Evolutionary conservation across 2,888 invertebrate species (phyloP).

Genomic region (Pristionchus japonicus): DNA sequence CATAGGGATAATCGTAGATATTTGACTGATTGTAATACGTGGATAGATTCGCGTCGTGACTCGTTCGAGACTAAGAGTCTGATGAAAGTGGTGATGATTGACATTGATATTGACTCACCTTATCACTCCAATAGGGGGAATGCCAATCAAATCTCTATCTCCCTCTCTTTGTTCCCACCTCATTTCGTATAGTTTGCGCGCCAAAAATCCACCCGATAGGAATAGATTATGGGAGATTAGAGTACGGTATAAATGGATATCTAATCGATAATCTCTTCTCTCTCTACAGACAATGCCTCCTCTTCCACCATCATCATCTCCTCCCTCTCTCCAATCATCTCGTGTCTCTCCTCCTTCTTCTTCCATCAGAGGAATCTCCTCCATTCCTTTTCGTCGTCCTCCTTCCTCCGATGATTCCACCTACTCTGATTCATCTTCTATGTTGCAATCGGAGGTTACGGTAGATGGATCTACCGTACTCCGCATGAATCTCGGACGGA

Average conservation of each 20-base stretch:
- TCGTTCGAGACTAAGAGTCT: neutral
- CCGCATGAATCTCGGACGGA: conserved; percentile 57
- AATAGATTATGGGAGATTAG: neutral
- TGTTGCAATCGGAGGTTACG: conserved; percentile 49
- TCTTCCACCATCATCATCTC: conserved; percentile 23
- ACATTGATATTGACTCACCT: conserved; percentile 9
- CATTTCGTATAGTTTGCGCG: neutral
- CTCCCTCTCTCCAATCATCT: conserved; percentile 27
- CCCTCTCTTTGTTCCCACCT: neutral
- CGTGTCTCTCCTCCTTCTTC: conserved; percentile 27
- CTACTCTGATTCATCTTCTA: conserved; percentile 58
- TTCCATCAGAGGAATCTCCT: neutral
- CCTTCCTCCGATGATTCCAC: conserved; percentile 64
- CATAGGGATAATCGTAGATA: neutral
- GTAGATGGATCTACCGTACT: conserved; percentile 64
- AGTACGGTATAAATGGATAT: neutral
- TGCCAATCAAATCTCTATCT: conserved; percentile 21
- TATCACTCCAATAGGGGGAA: neutral
- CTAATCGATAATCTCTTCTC: neutral
- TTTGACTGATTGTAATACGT: neutral
- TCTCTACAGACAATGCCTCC: conserved; percentile 13
- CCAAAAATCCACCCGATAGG: neutral
- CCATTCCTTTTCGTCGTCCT: neutral
- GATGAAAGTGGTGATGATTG: conserved; percentile 28
- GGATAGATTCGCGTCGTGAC: neutral